Conservation (phyloP, 2,113 vertebrate species). For the Nymphicus hollandicus region DNA sequence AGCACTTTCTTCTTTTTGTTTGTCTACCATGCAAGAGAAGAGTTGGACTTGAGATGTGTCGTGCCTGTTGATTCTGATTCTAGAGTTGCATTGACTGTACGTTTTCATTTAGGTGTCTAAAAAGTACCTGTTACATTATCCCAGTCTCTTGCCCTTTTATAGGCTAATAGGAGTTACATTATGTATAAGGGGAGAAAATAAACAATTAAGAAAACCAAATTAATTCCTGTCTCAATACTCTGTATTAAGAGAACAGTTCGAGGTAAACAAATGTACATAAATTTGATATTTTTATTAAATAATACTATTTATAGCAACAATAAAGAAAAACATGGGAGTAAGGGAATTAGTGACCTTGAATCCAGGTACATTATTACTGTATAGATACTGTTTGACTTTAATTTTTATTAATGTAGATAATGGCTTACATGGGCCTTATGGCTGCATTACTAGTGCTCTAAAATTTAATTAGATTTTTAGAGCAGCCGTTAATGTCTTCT, state of each 20-base stretch:
- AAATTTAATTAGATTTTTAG: slow-evolving; percentile 83
- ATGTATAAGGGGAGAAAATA: background rate
- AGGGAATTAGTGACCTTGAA: slow-evolving; percentile 73
- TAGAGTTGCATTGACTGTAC: background rate
- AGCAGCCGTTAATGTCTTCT: slow-evolving; percentile 78
- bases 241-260: background rate
- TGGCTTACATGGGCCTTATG: slow-evolving; percentile 77
- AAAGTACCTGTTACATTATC: background rate
- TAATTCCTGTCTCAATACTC: background rate
- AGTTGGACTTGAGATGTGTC: background rate
- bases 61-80: background rate
- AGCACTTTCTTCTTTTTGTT: background rate
- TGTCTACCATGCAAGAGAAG: background rate
- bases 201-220: slow-evolving; percentile 3
- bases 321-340: slow-evolving; percentile 4
- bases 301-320: slow-evolving; percentile 39
- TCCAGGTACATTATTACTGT: slow-evolving; percentile 50
- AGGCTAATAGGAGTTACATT: background rate
- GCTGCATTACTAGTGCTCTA: slow-evolving; percentile 71
- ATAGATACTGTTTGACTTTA: slow-evolving; percentile 70
- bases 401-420: slow-evolving; percentile 79
- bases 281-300: slow-evolving; percentile 44
- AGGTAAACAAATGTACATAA: background rate
- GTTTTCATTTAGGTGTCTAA: background rate
- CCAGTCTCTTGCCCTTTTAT: background rate